Base-by-base conservation (phyloP, 2,113 vertebrate genomes). In the Excalfactoria chinensis region DNA sequence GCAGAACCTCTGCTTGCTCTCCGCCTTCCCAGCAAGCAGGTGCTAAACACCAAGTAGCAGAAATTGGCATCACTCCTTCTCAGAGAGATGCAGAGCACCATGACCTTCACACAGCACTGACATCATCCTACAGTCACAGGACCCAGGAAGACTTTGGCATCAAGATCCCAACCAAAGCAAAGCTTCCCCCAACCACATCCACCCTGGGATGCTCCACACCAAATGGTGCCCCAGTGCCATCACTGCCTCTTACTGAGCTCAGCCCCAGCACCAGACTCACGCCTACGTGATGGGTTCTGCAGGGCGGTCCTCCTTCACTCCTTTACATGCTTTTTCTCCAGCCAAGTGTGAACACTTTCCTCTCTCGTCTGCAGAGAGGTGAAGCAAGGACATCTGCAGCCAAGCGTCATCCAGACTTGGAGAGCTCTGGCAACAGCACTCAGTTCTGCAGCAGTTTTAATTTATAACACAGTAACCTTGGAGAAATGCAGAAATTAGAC, bases 311-410 rank as follows among this genome's bases (percentile, higher is more conserved):
- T 23, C 5, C 55, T 74, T 51, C 10, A 37, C 67, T 55, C 59
- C 55, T 35, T 70, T 35, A 8, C 34, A 1, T 41, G 16, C 71
- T 43, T 6, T 6, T 10, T 17, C 74, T 40, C 37, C 0, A 28
- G 91, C 82, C 92, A 81, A 51, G 81, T 20, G 74, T 16, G 62
- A 82, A 40, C 4, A 22, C 75, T 23, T 3, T n/a, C 30, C 25
- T 40, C 18, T n/a, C 51, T 41, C 12, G 0, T 1, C 6, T 13
- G 41, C 12, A 66, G 64, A 76, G 72, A 95, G 93, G 92, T 77
- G 90, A 95, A 92, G 93, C 92, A 84, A 84, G 93, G 85, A 83
- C 88, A 91, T n/a, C 81, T 51, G 73, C 88, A 88, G 89, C 93
- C 91, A 63, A 76, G 86, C 46, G 2, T 20, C 81, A 79, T 63